Evolutionary conservation across 2,113 vertebrate species (phyloP).

Genomic region (Coracopsis vasa): DNA sequence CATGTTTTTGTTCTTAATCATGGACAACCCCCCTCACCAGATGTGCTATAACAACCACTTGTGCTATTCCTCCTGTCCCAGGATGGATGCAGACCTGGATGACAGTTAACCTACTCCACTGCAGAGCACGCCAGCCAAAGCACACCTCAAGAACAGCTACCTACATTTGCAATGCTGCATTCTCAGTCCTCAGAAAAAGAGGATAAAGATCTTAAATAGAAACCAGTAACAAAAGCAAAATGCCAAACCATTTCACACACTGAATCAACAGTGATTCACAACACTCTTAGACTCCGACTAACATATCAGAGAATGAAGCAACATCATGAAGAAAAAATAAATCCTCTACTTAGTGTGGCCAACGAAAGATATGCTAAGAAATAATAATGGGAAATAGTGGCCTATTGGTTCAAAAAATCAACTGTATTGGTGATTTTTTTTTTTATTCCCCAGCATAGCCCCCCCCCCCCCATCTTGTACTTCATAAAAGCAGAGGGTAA

Average conservation of each 20-base stretch:
- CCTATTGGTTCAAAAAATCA: not conserved
- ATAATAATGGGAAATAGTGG: not conserved
- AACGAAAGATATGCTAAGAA: not conserved
- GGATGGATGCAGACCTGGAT: accelerated
- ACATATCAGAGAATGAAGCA: not conserved
- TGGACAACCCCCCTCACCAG: not conserved
- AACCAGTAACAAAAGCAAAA: not conserved
- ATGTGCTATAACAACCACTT: not conserved
- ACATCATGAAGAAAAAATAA: not conserved
- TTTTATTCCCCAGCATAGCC: not conserved
- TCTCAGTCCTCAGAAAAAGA: not conserved
- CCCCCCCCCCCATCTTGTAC: no score
- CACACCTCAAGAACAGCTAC: not conserved
- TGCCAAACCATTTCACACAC: not conserved
- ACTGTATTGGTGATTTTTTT: not conserved
- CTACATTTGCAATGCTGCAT: not conserved
- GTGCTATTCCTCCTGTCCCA: not conserved
- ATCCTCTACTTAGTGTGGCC: not conserved
- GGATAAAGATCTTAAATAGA: not conserved
- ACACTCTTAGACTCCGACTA: not conserved
- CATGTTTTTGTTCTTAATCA: not conserved
- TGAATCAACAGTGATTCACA: not conserved
- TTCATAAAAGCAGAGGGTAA: not conserved
- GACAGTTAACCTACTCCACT: not conserved
- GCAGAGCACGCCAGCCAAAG: not conserved